Percentiles rank a stretch among this genome's conserved stretches.
Conservation (phyloP, 2,888 invertebrate species). For the Drosophila meridiana region DNA sequence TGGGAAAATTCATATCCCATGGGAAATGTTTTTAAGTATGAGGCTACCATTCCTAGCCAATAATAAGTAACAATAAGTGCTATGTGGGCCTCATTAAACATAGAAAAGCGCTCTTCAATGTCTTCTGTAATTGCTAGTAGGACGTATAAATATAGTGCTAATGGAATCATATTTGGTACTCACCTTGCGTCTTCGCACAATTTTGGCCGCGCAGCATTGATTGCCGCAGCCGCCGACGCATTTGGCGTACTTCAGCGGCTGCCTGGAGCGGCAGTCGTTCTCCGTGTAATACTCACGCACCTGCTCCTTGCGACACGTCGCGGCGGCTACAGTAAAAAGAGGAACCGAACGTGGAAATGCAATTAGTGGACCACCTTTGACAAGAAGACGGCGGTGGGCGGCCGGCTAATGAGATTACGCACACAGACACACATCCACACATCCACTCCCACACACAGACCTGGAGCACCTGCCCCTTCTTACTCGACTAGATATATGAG, state of each 20-base stretch:
- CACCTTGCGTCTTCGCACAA: slow-evolving; percentile 97
- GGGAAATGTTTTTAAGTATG: not conserved
- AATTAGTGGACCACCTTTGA: slow-evolving; percentile 59
- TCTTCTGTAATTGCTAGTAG: not conserved
- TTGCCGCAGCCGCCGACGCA: slow-evolving; percentile 93
- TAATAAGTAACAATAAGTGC: not conserved
- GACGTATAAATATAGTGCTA: not conserved
- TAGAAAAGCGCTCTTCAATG: not conserved
- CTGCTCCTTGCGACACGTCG: slow-evolving; percentile 94
- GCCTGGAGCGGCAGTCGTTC: slow-evolving; percentile 95
- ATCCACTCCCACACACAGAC: not conserved
- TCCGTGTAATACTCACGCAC: slow-evolving; percentile 96
- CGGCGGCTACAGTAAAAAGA: slow-evolving; percentile 86
- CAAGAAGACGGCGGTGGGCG: slow-evolving; percentile 35
- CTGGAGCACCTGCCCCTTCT: not conserved
- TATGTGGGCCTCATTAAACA: not conserved
- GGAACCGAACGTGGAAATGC: slow-evolving; percentile 52
- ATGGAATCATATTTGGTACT: slow-evolving; percentile 32
- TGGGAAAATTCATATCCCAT: too few species aligned
- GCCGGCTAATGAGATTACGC: slow-evolving; percentile 65
- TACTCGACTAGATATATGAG: slow-evolving; percentile 28
- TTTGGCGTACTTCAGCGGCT: slow-evolving; percentile 95
- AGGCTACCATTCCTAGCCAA: not conserved
- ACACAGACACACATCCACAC: slow-evolving; percentile 17
- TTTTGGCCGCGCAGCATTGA: slow-evolving; percentile 95